These are phyloP conservation scores for Oryzias curvinotus DNA, from an alignment of 2,113 vertebrate species.

Conservation along the genomic window DNA sequence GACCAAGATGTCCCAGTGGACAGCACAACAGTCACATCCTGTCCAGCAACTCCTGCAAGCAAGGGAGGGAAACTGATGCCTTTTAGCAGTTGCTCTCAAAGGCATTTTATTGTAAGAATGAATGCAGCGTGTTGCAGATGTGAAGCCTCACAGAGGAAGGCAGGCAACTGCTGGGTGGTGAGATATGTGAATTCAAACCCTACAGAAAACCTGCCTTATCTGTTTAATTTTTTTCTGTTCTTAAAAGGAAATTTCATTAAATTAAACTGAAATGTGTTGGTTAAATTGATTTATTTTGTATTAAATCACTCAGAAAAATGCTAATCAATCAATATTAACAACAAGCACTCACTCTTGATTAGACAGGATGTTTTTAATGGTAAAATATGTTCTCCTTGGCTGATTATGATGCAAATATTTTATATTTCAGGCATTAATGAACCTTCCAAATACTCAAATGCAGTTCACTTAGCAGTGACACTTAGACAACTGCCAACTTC, in stretches of 20 bases:
- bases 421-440: constrained; percentile 1
- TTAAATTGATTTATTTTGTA: constrained; percentile 6
- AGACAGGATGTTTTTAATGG: constrained; percentile 8
- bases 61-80: constrained; percentile 28
- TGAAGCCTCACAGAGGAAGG: constrained; percentile 3
- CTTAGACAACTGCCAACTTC: constrained; percentile 12
- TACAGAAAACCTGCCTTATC: constrained; percentile 38
- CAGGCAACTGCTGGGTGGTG: constrained; percentile 2
- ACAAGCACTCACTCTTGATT: constrained; percentile 12
- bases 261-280: not conserved
- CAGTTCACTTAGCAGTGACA: constrained; percentile 2
- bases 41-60: constrained; percentile 20
- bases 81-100: constrained; percentile 1
- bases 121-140: not conserved
- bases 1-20: constrained; percentile 34
- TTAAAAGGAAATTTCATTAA: not conserved
- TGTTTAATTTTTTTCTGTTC: constrained; percentile 60
- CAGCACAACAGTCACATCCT: constrained; percentile 25
- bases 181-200: constrained; percentile 35
- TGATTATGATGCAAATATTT: constrained; percentile 24
- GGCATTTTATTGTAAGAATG: not conserved
- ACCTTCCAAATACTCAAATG: constrained; percentile 1
- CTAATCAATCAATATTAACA: constrained; percentile 9
- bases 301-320: not conserved
- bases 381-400: constrained; percentile 27